Base-by-base conservation (phyloP, 2,888 invertebrate genomes). In the Steromphala cineraria region DNA sequence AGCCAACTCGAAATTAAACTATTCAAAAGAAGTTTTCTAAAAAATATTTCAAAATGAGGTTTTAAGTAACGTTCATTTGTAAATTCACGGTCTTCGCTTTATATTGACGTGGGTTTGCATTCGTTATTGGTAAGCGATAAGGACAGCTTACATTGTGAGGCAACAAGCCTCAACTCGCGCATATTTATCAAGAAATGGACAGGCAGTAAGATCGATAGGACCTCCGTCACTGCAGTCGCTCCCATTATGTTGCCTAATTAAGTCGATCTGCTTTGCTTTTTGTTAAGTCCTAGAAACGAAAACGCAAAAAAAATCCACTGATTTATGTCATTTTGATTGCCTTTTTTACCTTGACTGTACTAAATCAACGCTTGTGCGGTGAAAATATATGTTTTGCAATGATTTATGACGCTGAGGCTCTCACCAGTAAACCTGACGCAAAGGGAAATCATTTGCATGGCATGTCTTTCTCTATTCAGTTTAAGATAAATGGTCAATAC, bases 181-280 rank as follows among this genome's bases (percentile, higher is more conserved):
- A 71, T 71, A 36, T 71, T 71, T 71, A 40, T 71, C 40, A 71
- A 40, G 19, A 71, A 71, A 17, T 36, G 71, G 40, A 71, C 71
- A 31, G 36, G 36, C 71, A 40, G 40, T 46, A 8, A 10, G 8
- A 71, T 71, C 71, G 40, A 71, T 71, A 40, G 40, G 19, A 13
- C 36, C 28, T 71, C 71, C 31, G 40, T 36, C 71, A 17, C 71
- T 19, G 19, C 31, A 71, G 19, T 36, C 28, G 71, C 36, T 71
- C 36, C 71, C 40, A 71, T 71, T 71, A 71, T 36, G 40, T 13
- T 4, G n/a, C 8, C 71, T 71, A 40, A 71, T 31, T 71, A 71
- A 71, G 71, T 71, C 71, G 71, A 71, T 71, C 40, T 40, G 40
- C 40, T 31, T 13, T n/a, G 71, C n/a, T 71, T 71, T 71, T 36